Base-by-base conservation (phyloP, 2,113 vertebrate species). In the Dasypus novemcinctus region DNA sequence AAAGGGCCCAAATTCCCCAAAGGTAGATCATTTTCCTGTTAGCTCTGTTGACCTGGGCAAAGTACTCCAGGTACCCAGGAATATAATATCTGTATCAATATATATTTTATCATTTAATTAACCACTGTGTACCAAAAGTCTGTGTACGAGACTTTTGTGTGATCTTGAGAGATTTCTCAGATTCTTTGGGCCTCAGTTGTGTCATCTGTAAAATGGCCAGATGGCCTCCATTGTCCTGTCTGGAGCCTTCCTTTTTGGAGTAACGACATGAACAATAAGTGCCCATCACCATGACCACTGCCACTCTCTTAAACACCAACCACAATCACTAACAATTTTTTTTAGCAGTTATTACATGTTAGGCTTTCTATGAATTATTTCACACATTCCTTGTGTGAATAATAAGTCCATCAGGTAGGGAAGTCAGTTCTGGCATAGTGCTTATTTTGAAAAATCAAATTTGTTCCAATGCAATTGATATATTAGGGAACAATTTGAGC, bases 1-100 rank as follows among this genome's bases (percentile, higher is more conserved):
- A 96, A 95, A 93, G 83, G 75, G 18, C 71, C 95, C 38, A 86
- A 43, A 69, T 92, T 91, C 93, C 61, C 80, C 5, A 41, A 74
- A 95, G 79, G 79, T 83, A 43, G 46, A 75, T 23, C 25, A 52
- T 92, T 97, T 90, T 87, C 54, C 68, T 89, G 33, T 92, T 54
- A 61, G 68, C 27, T 52, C 68, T 91, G 49, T 41, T 91, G 93
- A 88, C 41, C 36, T n/a, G 78, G 72, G 82, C 86, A 80, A 96
- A 90, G 80, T 33, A 27, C 33, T 64, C 15, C 6, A 54, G n/a
- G 25, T 21, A 93, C 38, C 52, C 7, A n/a, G n/a, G 52, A 72
- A 92, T 46, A 57, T 12, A 68, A 18, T 36, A 27, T 85, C 18
- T 85, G 4, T 66, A 18, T 61, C 1, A 36, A 61, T 15, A 29